Base-by-base conservation (phyloP, 2,113 vertebrate genomes). In the Perccottus glenii region DNA sequence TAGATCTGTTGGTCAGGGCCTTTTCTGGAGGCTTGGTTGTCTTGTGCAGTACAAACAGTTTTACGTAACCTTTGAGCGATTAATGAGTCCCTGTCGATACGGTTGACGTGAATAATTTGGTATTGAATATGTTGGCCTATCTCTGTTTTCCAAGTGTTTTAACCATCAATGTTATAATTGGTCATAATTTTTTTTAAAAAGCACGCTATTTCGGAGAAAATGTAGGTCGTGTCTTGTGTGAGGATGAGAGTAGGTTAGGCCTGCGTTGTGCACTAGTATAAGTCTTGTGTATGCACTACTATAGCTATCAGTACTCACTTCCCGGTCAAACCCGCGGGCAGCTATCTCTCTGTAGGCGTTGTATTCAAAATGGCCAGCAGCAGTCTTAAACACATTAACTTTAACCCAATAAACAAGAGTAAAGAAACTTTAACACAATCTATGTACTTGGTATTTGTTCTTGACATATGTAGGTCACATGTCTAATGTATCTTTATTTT, bases 1-100 rank as follows among this genome's bases (percentile, higher is more conserved):
- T 48, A 35, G 48, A 53, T 67, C 11, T 76, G 46, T 45, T 53
- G 63, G 62, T 65, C 75, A 44, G 82, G 85, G 79, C 87, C 76
- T 59, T 27, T 70, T 66, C 52, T 69, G 50, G 33, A 62, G 77
- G 77, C 72, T 78, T 68, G 67, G 70, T 84, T 80, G 38, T 78
- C 33, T 33, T 70, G 53, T 72, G 63, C 70, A 65, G 68, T 74
- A 60, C 67, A 81, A 61, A 65, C 47, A 47, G 66, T 69, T 86
- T 89, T 89, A 87, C 86, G 84, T 88, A 89, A 91, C 80, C 50
- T 75, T 6, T 66, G 59, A 47, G 47, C 76, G 86, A 87, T 87
- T 86, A 87, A 85, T 50, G 53, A 58, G 44, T 64, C 64, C 16
- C 56, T 42, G 61, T 64, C 60, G 65, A 82, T 64, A 61, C 73